A percentile compares a stretch with the other conserved stretches of the same genome.
These are phyloP conservation scores for Piliocolobus tephrosceles DNA, from an alignment of 2,113 vertebrate species.

Conservation along the genomic window DNA sequence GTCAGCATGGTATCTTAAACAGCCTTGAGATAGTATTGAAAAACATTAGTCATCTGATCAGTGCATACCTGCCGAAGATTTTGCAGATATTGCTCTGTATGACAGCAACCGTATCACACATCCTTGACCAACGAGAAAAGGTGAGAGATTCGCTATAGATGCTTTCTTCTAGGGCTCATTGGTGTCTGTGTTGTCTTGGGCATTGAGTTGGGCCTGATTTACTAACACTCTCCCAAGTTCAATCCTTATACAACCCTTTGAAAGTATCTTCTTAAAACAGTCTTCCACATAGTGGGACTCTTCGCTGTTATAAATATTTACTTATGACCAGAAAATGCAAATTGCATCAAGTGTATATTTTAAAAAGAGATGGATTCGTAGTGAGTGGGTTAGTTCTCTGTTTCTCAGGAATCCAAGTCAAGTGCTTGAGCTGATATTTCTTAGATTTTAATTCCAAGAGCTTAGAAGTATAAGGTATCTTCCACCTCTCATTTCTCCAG, in stretches of 20 bases:
- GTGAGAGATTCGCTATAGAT: conserved; percentile 72
- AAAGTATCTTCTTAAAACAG: not conserved
- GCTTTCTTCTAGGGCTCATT: not conserved
- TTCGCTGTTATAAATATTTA: not conserved
- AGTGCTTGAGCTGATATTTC: not conserved
- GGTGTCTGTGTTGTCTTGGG: not conserved
- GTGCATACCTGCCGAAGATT: conserved; percentile 90
- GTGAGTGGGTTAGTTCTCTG: not conserved
- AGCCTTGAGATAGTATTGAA: conserved; percentile 91
- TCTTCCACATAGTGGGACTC: not conserved
- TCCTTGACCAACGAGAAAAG: conserved; percentile 92
- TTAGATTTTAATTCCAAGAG: not conserved
- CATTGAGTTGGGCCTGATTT: not conserved
- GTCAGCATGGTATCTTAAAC: conserved; percentile 94
- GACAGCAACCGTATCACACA: conserved; percentile 86
- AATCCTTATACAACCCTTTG: not conserved
- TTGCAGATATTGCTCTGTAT: conserved; percentile 95
- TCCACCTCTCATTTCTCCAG: not conserved
- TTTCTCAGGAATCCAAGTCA: not conserved
- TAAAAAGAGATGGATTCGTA: not conserved
- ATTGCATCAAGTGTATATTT: not conserved
- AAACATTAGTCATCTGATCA: conserved; percentile 94
- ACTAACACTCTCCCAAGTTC: not conserved
- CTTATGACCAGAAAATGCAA: not conserved
- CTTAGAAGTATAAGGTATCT: not conserved